Evolutionary conservation across 2,797 vertebrate species (phyloP).

Genomic region (Tympanoctomys barrerae): DNA sequence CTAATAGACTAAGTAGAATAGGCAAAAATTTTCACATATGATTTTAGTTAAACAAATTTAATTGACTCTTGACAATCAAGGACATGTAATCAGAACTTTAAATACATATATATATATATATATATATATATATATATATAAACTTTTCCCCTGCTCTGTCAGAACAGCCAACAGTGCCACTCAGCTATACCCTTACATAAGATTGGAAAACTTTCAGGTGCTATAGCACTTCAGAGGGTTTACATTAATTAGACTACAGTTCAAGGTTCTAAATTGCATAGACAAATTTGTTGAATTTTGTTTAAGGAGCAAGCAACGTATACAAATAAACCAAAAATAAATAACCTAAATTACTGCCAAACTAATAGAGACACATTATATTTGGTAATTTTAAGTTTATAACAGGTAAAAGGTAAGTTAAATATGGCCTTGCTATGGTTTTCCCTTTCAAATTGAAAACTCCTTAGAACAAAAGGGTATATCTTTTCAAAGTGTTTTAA

Average conservation of each 20-base stretch:
- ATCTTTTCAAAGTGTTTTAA: not conserved
- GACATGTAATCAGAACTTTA: not conserved
- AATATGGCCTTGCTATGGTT: not conserved
- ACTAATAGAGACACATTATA: not conserved
- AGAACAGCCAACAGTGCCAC: not conserved
- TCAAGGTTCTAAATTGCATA: not conserved
- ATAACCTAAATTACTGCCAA: not conserved
- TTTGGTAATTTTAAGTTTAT: conserved; percentile 11
- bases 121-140: not conserved
- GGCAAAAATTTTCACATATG: not conserved
- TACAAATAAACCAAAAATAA: conserved; percentile 7
- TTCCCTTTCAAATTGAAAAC: not conserved
- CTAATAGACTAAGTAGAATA: not conserved
- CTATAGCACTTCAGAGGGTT: conserved; percentile 13
- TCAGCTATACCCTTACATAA: not conserved
- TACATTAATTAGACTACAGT: not conserved
- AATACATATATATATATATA: not conserved
- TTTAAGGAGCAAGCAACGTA: not conserved
- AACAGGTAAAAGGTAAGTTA: not conserved
- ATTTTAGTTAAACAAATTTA: conserved; percentile 17
- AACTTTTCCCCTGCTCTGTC: not conserved
- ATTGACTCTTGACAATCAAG: not conserved
- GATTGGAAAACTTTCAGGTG: not conserved
- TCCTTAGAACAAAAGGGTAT: not conserved
- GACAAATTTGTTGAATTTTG: conserved; percentile 1